These are phyloP conservation scores for Pteronotus mesoamericanus DNA, from an alignment of 2,797 vertebrate species.

Conservation along the genomic window DNA sequence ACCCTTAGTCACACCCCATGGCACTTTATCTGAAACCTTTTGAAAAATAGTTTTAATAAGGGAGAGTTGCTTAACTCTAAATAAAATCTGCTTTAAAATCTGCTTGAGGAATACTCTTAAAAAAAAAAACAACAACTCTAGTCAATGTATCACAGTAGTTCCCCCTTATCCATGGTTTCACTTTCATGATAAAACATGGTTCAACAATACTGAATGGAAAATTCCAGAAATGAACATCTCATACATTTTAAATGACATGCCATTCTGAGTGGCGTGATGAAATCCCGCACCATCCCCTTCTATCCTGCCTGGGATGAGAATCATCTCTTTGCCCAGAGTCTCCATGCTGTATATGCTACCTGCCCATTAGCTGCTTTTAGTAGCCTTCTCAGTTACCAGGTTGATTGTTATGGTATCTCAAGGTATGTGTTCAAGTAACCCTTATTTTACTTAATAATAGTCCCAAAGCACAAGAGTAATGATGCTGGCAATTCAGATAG, in stretches of 20 bases:
- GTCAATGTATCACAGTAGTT: background rate
- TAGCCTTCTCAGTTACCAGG: background rate
- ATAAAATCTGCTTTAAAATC: conserved; percentile 37
- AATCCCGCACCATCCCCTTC: background rate
- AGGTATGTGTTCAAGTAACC: background rate
- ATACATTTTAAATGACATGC: background rate
- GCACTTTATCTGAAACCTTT: background rate
- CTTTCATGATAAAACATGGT: background rate
- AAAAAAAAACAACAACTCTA: background rate
- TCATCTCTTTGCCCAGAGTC: background rate
- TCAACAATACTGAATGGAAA: background rate
- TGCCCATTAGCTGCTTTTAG: background rate
- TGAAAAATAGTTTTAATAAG: conserved; percentile 32
- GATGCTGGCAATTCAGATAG: background rate
- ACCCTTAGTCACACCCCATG: background rate
- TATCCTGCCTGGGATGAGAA: background rate
- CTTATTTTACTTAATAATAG: background rate
- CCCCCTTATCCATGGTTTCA: background rate
- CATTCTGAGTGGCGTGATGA: background rate
- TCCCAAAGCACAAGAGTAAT: background rate
- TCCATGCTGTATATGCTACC: background rate
- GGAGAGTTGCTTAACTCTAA: conserved; percentile 26
- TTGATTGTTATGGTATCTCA: background rate
- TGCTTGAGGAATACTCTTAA: background rate
- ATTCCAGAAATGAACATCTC: background rate